phyloP scores from a whole-genome alignment of 2,797 vertebrate genomes.

The Poecilia picta region DNA sequence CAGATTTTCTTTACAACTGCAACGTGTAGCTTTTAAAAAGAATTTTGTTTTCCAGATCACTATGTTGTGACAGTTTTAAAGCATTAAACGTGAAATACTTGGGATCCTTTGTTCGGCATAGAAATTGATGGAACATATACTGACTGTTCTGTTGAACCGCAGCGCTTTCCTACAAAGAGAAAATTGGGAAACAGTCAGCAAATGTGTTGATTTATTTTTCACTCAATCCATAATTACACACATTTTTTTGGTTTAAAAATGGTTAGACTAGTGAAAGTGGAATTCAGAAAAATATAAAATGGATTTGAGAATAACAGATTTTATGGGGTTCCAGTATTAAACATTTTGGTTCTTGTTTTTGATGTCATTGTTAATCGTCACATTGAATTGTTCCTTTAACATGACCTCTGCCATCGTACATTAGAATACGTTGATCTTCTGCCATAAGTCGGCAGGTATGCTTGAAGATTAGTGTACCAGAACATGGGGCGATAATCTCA shows the following conservation, averaged over 20 bases:
- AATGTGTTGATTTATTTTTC: neutral
- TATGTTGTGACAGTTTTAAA: too few relatives aligned
- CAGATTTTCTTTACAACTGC: neutral
- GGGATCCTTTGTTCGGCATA: neutral
- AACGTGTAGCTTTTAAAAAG: neutral
- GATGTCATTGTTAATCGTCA: neutral
- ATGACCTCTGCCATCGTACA: neutral
- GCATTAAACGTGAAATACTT: neutral
- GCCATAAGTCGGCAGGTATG: neutral
- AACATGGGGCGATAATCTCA: neutral
- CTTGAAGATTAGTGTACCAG: neutral
- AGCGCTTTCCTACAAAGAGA: neutral
- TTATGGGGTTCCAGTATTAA: neutral
- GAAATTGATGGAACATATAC: neutral
- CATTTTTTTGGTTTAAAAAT: neutral
- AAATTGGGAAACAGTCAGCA: neutral
- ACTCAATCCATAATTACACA: neutral
- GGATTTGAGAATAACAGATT: neutral
- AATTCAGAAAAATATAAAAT: neutral
- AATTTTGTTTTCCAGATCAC: too few relatives aligned
- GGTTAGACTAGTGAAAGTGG: neutral
- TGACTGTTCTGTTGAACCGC: neutral
- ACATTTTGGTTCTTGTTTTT: neutral
- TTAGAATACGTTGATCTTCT: neutral
- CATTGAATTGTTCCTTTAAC: neutral